Conservation (phyloP, 2,888 invertebrate genomes). For the Sussaba pulchella region DNA sequence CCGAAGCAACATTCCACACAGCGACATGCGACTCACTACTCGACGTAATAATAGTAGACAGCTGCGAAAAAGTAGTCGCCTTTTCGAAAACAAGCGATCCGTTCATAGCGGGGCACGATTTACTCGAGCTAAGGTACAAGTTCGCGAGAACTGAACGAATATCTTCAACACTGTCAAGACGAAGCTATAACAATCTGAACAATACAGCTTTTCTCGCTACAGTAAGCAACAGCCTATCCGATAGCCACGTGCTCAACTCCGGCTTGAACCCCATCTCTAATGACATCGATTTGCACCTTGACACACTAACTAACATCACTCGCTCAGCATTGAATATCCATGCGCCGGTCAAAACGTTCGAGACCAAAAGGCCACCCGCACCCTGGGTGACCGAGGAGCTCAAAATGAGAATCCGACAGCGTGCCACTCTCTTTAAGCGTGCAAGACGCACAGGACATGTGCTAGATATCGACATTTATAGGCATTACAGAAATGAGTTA, state of each 20-base stretch:
- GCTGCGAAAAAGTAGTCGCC: not conserved
- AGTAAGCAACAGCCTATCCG: not conserved
- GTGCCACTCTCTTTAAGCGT: not conserved
- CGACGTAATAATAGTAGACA: conserved; percentile 21
- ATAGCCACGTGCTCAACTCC: not conserved
- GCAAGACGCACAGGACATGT: not conserved
- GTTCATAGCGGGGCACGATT: conserved; percentile 16
- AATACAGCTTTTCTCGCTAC: not conserved
- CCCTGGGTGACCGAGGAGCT: not conserved
- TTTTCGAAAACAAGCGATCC: conserved; percentile 5
- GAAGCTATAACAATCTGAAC: not conserved
- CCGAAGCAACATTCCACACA: conserved; percentile 6
- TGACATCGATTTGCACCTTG: not conserved
- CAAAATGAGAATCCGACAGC: not conserved
- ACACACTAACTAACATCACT: not conserved
- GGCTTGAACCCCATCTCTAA: too few species aligned
- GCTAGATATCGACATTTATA: not conserved
- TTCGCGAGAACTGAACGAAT: not conserved
- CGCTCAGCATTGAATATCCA: not conserved
- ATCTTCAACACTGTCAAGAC: not conserved
- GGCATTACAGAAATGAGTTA: not conserved
- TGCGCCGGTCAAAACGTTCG: not conserved
- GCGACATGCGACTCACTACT: conserved; percentile 18
- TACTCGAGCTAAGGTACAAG: not conserved
- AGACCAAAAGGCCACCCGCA: not conserved